Conservation (phyloP, 2,113 vertebrate species). For the Procavia capensis region DNA sequence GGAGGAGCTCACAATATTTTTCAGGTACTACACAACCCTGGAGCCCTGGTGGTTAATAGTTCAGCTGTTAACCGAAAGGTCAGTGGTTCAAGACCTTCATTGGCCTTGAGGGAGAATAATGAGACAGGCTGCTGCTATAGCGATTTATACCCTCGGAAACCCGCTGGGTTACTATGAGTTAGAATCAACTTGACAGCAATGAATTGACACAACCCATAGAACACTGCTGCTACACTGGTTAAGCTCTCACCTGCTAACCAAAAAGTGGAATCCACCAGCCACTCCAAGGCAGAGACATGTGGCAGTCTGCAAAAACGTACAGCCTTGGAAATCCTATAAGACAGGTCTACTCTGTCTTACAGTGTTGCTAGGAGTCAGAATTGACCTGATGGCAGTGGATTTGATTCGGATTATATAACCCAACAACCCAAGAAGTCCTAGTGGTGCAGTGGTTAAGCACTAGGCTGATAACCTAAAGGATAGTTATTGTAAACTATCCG, state of each 20-base stretch:
- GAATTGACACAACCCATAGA: neutral
- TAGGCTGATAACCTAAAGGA: neutral
- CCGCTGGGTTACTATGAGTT: neutral
- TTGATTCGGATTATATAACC: neutral
- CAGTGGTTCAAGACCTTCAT: neutral
- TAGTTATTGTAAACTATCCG: neutral
- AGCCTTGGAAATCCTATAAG: neutral
- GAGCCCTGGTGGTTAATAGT: no score
- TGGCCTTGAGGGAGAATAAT: no score
- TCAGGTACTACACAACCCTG: neutral
- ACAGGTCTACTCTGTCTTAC: neutral
- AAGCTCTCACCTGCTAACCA: neutral
- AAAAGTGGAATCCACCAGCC: neutral
- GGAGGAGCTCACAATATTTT: neutral
- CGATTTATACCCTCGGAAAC: neutral
- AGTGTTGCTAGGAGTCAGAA: neutral
- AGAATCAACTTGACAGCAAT: neutral
- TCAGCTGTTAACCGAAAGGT: neutral
- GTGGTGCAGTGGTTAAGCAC: neutral
- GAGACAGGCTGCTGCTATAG: neutral
- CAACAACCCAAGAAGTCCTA: neutral
- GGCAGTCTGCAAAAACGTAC: neutral
- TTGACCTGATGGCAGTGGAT: neutral
- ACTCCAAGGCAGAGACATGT: neutral
- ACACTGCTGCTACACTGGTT: neutral